A percentile compares a stretch with the other conserved stretches of the same genome.
phyloP scores from a whole-genome alignment of 2,888 invertebrate genomes.

The Coecobrya sp. region DNA sequence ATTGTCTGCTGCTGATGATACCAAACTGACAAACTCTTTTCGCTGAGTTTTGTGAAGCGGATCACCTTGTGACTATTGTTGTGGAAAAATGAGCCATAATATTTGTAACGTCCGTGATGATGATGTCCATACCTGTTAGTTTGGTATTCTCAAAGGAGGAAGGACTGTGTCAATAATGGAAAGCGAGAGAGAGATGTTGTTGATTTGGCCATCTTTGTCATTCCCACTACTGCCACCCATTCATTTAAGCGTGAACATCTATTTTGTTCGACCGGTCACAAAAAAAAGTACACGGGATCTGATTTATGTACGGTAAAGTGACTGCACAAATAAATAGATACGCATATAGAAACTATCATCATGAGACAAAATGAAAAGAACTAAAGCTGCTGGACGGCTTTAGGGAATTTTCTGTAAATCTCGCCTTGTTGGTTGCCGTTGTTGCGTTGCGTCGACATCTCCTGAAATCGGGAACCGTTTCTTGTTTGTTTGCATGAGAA shows the following conservation, averaged over 20 bases:
- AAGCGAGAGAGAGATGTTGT: not conserved
- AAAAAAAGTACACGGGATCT: not conserved
- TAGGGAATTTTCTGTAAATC: conserved; percentile 30
- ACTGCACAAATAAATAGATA: not conserved
- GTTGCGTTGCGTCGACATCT: not conserved
- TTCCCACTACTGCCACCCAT: too few species aligned
- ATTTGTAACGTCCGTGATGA: conserved; percentile 4
- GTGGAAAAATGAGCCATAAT: conserved; percentile 25
- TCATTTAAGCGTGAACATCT: too few species aligned
- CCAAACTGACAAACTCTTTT: not conserved
- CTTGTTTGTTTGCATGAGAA: not conserved
- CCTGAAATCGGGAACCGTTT: too few species aligned
- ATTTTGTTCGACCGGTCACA: too few species aligned
- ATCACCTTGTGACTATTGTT: conserved; percentile 41
- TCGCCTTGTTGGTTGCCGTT: not conserved
- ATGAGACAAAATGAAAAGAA: not conserved
- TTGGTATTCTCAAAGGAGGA: not conserved
- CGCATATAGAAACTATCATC: not conserved
- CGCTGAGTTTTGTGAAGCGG: not conserved
- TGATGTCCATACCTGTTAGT: not conserved
- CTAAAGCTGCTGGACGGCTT: not conserved
- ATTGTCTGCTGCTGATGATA: not conserved
- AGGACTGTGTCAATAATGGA: conserved; percentile 20
- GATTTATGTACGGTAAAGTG: not conserved
- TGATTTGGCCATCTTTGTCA: not conserved